phyloP scores from a whole-genome alignment of 2,113 vertebrate species.

The Gallinago undulata region DNA sequence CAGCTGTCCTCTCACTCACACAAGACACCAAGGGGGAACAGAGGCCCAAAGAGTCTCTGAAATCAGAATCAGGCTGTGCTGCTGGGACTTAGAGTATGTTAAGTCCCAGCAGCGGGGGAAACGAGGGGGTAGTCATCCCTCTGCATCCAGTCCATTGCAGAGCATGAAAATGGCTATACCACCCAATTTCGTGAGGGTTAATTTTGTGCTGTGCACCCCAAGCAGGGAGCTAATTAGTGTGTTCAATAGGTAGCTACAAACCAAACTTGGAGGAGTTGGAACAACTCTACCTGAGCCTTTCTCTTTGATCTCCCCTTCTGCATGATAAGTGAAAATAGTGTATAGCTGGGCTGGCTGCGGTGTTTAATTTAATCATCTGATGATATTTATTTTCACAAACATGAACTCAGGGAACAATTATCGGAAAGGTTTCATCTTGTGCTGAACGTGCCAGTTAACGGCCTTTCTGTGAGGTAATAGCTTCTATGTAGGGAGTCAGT shows the following conservation, averaged over 20 bases:
- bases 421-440: conserved; percentile 28
- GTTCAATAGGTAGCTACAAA: conserved; percentile 6
- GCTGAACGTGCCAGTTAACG: not conserved
- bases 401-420: conserved; percentile 43
- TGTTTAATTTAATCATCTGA: conserved; percentile 69
- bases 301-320: conserved; percentile 35
- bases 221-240: conserved; percentile 36
- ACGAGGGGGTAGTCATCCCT: not conserved
- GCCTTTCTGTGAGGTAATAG: conserved; percentile 25
- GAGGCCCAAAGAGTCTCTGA: not conserved
- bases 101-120: too few relatives aligned
- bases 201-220: not conserved
- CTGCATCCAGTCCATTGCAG: not conserved
- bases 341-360: not conserved
- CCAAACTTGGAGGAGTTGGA: conserved; percentile 20
- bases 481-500: conserved; percentile 40
- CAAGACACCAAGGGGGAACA: not conserved
- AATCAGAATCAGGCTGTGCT: not conserved
- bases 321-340: conserved; percentile 25
- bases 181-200: not conserved
- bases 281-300: conserved; percentile 34
- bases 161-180: not conserved
- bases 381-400: conserved; percentile 57
- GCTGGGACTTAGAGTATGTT: too few relatives aligned
- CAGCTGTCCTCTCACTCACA: not conserved